Evolutionary conservation across 2,888 invertebrate genomes (phyloP).

Genomic region (Suillia variegata): DNA sequence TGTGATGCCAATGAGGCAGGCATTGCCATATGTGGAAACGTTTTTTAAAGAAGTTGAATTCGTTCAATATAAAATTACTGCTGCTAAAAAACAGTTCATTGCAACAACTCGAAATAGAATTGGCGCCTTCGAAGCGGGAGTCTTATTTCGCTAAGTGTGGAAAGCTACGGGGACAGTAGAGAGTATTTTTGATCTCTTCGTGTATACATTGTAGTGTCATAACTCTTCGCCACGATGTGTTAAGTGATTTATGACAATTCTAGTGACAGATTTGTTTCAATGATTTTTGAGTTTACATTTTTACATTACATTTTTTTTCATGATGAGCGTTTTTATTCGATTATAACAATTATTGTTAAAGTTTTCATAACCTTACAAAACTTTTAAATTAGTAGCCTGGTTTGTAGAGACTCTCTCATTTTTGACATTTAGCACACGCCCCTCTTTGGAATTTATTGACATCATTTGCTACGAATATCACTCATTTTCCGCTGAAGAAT

Average conservation of each 20-base stretch:
- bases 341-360: no score
- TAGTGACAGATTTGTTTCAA: not conserved
- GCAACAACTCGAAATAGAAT: not conserved
- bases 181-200: no score
- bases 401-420: no score
- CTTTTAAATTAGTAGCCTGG: no score
- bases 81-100: not conserved
- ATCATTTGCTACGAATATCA: not conserved
- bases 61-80: not conserved
- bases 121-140: not conserved
- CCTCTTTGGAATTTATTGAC: conserved; percentile 1
- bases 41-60: not conserved
- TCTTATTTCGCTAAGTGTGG: conserved; percentile 4
- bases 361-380: no score
- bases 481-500: not conserved
- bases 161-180: no score
- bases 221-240: not conserved
- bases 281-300: not conserved
- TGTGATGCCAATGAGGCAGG: not conserved
- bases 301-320: not conserved
- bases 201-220: conserved; percentile 7
- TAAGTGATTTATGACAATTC: conserved; percentile 5
- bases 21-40: conserved; percentile 1
- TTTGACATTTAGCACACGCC: not conserved
- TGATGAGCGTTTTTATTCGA: no score